These are phyloP conservation scores for Embiotoca jacksoni DNA, from an alignment of 2,113 vertebrate genomes.

Conservation along the genomic window DNA sequence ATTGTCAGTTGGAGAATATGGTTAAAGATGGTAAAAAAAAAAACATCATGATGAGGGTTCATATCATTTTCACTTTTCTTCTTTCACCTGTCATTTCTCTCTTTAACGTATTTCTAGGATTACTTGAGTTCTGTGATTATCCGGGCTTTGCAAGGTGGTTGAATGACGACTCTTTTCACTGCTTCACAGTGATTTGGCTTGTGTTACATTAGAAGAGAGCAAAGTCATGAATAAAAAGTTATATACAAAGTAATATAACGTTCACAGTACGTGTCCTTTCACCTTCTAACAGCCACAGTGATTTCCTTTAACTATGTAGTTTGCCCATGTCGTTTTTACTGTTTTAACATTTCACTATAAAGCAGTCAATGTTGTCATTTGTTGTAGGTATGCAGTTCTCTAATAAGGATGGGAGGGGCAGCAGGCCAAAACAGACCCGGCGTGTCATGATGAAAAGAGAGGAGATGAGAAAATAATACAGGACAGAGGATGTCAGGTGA, in stretches of 20 bases:
- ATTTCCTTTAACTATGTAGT: background rate
- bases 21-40: no score
- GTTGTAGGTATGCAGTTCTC: no score
- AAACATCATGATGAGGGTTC: no score
- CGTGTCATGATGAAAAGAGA: background rate
- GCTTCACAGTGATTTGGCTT: background rate
- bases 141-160: no score
- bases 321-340: no score
- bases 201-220: background rate
- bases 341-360: background rate
- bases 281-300: background rate
- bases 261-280: background rate
- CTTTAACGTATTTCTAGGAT: no score
- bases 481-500: constrained; percentile 18
- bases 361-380: background rate
- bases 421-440: background rate
- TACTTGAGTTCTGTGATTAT: no score
- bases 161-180: no score
- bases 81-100: no score
- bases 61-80: no score
- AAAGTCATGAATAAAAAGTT: background rate
- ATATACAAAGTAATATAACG: background rate
- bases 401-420: background rate
- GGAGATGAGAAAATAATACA: constrained; percentile 12
- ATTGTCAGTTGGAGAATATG: no score